These are phyloP conservation scores for Pomacea maculata DNA, from an alignment of 1,140 invertebrate species.

Conservation along the genomic window DNA sequence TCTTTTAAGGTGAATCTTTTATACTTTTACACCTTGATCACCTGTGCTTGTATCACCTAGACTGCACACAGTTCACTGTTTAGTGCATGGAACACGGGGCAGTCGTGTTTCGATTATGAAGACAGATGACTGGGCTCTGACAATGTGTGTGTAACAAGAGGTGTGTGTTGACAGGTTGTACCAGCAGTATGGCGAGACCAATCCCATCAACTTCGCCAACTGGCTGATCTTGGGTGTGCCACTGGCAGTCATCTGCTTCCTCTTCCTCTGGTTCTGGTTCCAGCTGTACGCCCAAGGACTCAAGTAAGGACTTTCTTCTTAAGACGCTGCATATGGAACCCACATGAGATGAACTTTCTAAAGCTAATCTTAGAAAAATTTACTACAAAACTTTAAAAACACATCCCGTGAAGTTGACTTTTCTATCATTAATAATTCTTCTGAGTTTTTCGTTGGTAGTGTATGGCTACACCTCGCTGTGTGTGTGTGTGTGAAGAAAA, in stretches of 20 bases:
- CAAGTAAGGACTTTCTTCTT: conserved; percentile 25
- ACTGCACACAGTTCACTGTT: too few species aligned
- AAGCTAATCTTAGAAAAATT: too few species aligned
- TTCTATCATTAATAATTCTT: too few species aligned
- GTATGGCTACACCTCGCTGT: background rate
- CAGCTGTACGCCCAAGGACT: conserved; percentile 41
- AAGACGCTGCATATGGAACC: background rate
- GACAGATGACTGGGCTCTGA: too few species aligned
- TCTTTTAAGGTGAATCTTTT: too few species aligned
- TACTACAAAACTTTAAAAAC: too few species aligned
- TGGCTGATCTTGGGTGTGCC: conserved; percentile 66
- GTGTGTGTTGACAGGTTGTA: conserved; percentile 38
- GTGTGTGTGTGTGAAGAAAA: background rate
- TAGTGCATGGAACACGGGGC: too few species aligned
- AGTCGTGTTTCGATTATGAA: too few species aligned
- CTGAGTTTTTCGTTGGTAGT: too few species aligned
- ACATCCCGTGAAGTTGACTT: too few species aligned
- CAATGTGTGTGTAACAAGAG: background rate
- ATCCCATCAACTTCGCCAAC: conserved; percentile 60
- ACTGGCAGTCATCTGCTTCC: conserved; percentile 54
- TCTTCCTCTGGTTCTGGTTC: conserved; percentile 60
- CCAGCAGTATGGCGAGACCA: conserved; percentile 22
- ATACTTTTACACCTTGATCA: too few species aligned
- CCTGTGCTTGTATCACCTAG: too few species aligned
- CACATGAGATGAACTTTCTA: background rate